Percentiles rank a stretch among this genome's conserved stretches.
Conservation (phyloP, 64 coral and sea anemone species). For the Actinia tenebrosa region DNA sequence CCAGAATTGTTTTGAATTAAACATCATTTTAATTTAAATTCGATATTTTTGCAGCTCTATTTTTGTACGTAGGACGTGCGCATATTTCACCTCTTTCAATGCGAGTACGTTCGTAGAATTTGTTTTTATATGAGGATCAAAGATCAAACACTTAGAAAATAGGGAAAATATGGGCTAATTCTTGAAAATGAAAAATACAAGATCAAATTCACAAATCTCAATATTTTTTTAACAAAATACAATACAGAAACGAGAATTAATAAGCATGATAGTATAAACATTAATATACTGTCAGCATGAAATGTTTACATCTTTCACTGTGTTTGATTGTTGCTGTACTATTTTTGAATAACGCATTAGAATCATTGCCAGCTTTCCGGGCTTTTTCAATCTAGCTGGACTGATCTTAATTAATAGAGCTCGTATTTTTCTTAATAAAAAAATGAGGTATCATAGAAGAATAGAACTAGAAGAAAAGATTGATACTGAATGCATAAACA, state of each 20-base stretch:
- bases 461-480: not conserved
- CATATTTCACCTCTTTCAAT: no score
- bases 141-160: not conserved
- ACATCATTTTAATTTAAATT: no score
- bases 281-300: not conserved
- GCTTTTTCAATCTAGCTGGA: not conserved
- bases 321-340: not conserved
- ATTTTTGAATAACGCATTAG: not conserved
- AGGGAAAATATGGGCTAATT: not conserved
- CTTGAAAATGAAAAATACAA: not conserved
- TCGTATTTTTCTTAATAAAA: not conserved
- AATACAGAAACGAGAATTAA: not conserved
- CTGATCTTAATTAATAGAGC: slow-evolving; percentile 3
- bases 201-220: no score
- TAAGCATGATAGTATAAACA: not conserved
- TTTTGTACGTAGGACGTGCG: no score
- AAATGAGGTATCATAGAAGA: not conserved
- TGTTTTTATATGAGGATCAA: no score
- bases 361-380: not conserved
- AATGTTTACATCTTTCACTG: not conserved
- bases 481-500: not conserved
- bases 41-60: no score
- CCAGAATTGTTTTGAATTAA: not conserved
- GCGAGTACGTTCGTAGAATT: no score
- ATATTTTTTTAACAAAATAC: not conserved